Percentiles rank a stretch among this genome's conserved stretches.
Evolutionary conservation across 2,113 vertebrate species (phyloP).

Genomic region (Apteryx mantelli): DNA sequence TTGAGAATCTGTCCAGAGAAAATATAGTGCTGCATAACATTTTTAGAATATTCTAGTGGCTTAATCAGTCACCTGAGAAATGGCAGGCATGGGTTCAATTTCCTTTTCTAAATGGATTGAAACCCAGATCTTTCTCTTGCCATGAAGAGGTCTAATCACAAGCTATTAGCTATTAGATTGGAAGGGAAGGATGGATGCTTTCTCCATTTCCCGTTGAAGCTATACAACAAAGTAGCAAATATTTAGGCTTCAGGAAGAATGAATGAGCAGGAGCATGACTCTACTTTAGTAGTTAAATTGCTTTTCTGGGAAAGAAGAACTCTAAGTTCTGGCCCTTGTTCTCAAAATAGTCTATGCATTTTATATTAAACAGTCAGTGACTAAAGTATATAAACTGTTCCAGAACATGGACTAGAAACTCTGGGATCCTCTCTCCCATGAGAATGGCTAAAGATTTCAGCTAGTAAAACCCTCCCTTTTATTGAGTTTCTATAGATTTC

Average conservation of each 20-base stretch:
- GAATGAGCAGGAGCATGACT: background rate
- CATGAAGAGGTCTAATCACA: background rate
- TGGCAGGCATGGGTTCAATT: background rate
- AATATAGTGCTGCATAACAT: background rate
- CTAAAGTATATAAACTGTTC: background rate
- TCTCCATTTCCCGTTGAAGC: background rate
- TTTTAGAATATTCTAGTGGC: background rate
- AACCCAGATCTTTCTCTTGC: background rate
- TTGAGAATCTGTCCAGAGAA: background rate
- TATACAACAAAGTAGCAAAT: background rate
- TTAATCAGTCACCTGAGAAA: background rate
- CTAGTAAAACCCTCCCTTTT: background rate
- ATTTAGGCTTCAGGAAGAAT: background rate
- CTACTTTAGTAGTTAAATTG: background rate
- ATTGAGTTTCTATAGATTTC: background rate
- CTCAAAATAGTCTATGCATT: background rate
- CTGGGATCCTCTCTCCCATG: fast-evolving
- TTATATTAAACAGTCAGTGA: background rate
- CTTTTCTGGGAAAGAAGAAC: background rate
- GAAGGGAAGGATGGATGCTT: background rate
- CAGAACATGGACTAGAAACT: background rate
- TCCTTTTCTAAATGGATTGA: background rate
- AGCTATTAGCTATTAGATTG: background rate
- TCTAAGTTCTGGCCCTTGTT: background rate
- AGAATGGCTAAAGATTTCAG: background rate